A percentile compares a stretch with the other conserved stretches of the same genome.
Evolutionary conservation across 2,797 vertebrate species (phyloP).

Genomic region (Danionella dracula): DNA sequence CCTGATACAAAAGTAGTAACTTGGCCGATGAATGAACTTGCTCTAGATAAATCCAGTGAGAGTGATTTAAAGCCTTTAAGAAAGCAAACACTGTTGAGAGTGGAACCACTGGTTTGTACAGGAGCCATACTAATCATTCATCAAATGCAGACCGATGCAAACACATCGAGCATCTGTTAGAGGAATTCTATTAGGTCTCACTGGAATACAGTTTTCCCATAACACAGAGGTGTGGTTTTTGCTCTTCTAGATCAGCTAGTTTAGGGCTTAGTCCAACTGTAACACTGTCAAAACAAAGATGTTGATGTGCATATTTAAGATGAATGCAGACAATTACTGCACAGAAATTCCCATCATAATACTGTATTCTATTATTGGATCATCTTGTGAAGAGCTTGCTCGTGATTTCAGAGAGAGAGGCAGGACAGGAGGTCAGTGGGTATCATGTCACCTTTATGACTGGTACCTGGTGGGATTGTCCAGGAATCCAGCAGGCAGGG

Average conservation of each 20-base stretch:
- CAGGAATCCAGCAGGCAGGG: constrained; percentile 52
- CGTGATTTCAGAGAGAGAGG: background rate
- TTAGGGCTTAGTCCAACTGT: constrained; percentile 43
- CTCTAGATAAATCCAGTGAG: background rate
- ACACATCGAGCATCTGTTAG: background rate
- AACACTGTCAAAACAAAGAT: constrained; percentile 31
- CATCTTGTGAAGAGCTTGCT: background rate
- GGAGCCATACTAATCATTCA: constrained; percentile 20
- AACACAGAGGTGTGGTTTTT: constrained; percentile 38
- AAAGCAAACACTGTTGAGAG: background rate
- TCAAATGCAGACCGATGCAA: constrained; percentile 19
- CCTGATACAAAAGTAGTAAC: background rate
- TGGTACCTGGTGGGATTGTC: constrained; percentile 33
- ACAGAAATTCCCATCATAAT: background rate
- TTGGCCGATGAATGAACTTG: background rate
- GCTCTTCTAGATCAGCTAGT: constrained; percentile 30
- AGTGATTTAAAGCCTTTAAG: background rate
- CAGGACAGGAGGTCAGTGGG: constrained; percentile 28
- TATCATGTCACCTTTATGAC: constrained; percentile 45
- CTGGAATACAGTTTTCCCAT: background rate
- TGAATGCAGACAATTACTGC: background rate
- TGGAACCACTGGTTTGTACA: constrained; percentile 27
- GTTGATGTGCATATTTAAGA: constrained; percentile 17
- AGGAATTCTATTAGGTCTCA: background rate
- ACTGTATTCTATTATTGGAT: background rate